A percentile compares a stretch with the other conserved stretches of the same genome.
These are phyloP conservation scores for Tribolium castaneum DNA, from an alignment of 1,140 invertebrate genomes.

Conservation along the genomic window DNA sequence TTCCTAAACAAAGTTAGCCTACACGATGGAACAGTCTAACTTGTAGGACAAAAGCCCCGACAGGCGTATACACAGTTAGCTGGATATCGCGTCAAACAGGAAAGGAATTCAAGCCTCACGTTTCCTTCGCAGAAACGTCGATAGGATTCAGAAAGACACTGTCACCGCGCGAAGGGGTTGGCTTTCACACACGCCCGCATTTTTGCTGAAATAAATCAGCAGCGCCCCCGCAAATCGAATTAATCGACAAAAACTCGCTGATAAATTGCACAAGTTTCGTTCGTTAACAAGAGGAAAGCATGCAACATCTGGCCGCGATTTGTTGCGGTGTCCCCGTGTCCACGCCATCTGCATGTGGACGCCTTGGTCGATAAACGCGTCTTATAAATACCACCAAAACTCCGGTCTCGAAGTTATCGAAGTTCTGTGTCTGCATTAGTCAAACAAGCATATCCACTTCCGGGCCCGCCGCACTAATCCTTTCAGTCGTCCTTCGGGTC, in stretches of 20 bases:
- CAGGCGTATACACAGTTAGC: constrained; percentile 14
- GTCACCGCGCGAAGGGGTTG: background rate
- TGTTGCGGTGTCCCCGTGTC: constrained; percentile 42
- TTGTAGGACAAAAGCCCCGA: constrained; percentile 27
- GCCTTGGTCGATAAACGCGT: constrained; percentile 20
- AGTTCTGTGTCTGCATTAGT: constrained; percentile 62
- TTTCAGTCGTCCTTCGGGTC: constrained; percentile 48
- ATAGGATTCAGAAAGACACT: constrained; percentile 25
- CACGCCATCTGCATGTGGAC: constrained; percentile 5
- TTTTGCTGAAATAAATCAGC: background rate
- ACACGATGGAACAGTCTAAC: constrained; percentile 36
- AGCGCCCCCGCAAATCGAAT: constrained; percentile 28
- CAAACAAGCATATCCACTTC: constrained; percentile 63
- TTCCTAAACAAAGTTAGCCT: constrained; percentile 47
- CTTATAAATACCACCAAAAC: constrained; percentile 10
- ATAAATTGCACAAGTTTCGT: constrained; percentile 57
- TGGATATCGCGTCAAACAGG: constrained; percentile 28
- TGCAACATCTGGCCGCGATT: constrained; percentile 58
- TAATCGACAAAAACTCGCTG: constrained; percentile 54
- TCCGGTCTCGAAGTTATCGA: constrained; percentile 60
- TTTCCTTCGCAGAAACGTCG: constrained; percentile 34
- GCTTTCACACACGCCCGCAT: background rate
- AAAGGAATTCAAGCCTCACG: constrained; percentile 39
- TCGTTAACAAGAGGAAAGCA: constrained; percentile 57
- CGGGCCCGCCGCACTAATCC: constrained; percentile 58